These are phyloP conservation scores for Phaonia tiefii DNA, from an alignment of 2,888 invertebrate genomes.

Conservation along the genomic window DNA sequence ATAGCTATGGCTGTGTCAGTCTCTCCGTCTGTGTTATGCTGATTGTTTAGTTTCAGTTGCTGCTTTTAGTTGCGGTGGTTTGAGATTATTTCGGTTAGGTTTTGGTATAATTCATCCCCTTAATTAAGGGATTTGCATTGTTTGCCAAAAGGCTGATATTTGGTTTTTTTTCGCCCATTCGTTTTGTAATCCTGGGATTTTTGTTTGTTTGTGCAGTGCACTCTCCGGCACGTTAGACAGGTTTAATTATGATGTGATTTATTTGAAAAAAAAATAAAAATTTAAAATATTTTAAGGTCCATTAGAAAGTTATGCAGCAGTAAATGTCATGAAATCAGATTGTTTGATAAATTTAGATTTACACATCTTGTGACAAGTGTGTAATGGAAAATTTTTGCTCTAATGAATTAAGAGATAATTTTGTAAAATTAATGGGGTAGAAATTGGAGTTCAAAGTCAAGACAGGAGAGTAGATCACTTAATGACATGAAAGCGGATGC, in stretches of 20 bases:
- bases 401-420: no score
- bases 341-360: no score
- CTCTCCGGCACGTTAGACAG: slow-evolving; percentile 17
- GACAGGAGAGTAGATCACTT: no score
- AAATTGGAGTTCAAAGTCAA: no score
- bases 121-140: slow-evolving; percentile 67
- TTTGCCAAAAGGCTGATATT: slow-evolving; percentile 50
- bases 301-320: neutral
- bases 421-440: no score
- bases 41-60: slow-evolving; percentile 63
- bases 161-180: slow-evolving; percentile 20
- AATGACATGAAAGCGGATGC: no score
- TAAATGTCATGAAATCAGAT: neutral
- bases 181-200: slow-evolving; percentile 20
- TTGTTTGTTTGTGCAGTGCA: slow-evolving; percentile 26
- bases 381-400: no score
- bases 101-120: slow-evolving; percentile 63
- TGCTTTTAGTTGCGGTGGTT: slow-evolving; percentile 49
- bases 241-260: slow-evolving; percentile 47
- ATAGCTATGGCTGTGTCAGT: neutral
- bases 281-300: slow-evolving; percentile 25
- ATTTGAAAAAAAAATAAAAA: slow-evolving; percentile 22
- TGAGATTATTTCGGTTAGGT: slow-evolving; percentile 38
- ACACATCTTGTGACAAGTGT: no score
- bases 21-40: slow-evolving; percentile 38